Conservation (phyloP, 2,888 invertebrate species). For the Caenorhabditis plicata region DNA sequence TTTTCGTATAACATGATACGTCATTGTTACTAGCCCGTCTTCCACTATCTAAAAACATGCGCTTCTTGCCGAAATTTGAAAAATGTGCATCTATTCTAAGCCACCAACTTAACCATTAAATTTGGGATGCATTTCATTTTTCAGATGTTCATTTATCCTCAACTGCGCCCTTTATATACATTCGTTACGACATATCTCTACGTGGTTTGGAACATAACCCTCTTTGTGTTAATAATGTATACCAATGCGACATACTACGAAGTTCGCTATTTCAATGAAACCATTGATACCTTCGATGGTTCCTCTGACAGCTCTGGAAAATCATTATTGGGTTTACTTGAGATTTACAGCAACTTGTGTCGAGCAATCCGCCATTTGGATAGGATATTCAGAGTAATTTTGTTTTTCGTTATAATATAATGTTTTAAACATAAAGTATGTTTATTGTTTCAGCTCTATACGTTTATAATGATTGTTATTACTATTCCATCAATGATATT, state of each 20-base stretch:
- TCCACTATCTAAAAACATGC: too few relatives aligned
- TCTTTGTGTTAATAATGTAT: conserved; percentile 36
- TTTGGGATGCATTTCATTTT: too few relatives aligned
- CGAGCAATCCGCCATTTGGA: conserved; percentile 37
- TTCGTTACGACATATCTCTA: conserved; percentile 33
- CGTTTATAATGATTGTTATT: conserved; percentile 41
- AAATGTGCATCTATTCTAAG: too few relatives aligned
- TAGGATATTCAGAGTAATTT: conserved; percentile 28
- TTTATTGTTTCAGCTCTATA: conserved; percentile 27
- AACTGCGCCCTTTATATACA: conserved; percentile 27
- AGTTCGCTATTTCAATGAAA: conserved; percentile 38
- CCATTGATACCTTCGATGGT: conserved; percentile 35
- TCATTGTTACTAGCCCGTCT: too few relatives aligned
- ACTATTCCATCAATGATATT: conserved; percentile 40
- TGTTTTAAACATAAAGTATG: background rate
- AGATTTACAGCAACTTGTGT: conserved; percentile 30
- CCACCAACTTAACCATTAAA: too few relatives aligned
- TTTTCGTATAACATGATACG: too few relatives aligned
- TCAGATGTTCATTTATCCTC: conserved; percentile 32
- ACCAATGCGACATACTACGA: conserved; percentile 40
- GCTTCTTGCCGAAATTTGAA: too few relatives aligned
- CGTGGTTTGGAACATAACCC: conserved; percentile 38
- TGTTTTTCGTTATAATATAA: background rate
- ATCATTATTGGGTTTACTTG: conserved; percentile 22
- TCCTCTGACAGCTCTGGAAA: conserved; percentile 11